These are phyloP conservation scores for Paedocypris micromegethes DNA, from an alignment of 2,797 vertebrate species.

Conservation along the genomic window DNA sequence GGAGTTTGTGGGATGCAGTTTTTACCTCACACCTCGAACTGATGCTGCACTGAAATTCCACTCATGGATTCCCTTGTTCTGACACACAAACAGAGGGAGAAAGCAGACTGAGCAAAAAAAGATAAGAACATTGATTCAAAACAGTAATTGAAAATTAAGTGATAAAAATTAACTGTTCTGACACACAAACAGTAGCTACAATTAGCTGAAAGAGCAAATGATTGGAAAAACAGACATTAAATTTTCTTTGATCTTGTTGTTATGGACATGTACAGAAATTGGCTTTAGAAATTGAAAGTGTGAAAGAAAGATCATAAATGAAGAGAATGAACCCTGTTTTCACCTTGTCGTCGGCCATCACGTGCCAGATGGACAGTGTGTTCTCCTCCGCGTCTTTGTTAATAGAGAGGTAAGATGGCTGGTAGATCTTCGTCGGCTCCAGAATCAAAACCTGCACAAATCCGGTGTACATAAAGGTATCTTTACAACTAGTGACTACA, in stretches of 20 bases:
- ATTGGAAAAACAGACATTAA: too few species aligned
- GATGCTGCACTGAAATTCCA: constrained; percentile 92
- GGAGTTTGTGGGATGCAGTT: not conserved
- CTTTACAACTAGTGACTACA: not conserved
- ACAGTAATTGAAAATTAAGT: not conserved
- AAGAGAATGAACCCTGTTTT: constrained; percentile 18
- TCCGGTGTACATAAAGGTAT: not conserved
- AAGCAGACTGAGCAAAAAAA: constrained; percentile 8
- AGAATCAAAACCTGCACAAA: constrained; percentile 85
- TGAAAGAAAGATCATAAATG: not conserved
- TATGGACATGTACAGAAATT: not conserved
- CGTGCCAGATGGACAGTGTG: constrained; percentile 95
- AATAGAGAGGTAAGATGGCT: constrained; percentile 93
- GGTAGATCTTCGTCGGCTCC: constrained; percentile 96
- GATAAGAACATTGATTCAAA: not conserved
- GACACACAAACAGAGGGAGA: constrained; percentile 29
- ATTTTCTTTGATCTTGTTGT: too few species aligned
- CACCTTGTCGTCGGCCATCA: constrained; percentile 91
- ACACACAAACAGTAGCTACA: too few species aligned
- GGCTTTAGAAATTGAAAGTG: not conserved
- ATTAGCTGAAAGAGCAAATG: too few species aligned
- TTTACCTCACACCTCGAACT: constrained; percentile 84
- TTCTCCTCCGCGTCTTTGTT: constrained; percentile 95
- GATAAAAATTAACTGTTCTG: too few species aligned
- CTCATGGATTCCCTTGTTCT: constrained; percentile 91